Conservation (phyloP, 2,113 vertebrate genomes). For the Ploceus nigricollis region DNA sequence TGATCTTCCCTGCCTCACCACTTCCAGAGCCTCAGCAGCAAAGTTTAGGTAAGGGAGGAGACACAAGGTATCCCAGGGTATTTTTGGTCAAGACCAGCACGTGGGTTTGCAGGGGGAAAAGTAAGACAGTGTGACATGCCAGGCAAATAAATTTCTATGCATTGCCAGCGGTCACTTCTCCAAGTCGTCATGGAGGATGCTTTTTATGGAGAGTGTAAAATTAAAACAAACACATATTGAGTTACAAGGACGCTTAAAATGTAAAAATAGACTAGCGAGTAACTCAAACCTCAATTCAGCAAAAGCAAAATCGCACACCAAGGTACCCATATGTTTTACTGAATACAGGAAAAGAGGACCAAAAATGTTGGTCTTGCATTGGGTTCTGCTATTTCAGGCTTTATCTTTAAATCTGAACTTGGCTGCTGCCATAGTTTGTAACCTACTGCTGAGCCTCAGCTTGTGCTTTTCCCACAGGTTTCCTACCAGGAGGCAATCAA, state of each 20-base stretch:
- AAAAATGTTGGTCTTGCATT: neutral
- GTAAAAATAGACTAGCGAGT: slow-evolving; percentile 41
- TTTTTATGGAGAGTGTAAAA: slow-evolving; percentile 55
- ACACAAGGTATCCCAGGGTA: neutral
- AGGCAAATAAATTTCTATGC: neutral
- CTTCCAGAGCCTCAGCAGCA: neutral
- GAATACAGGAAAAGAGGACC: neutral
- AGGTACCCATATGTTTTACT: neutral
- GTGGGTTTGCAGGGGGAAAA: neutral
- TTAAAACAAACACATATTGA: slow-evolving; percentile 60
- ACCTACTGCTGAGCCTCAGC: neutral
- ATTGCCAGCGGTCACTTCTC: neutral
- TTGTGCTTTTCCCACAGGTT: neutral
- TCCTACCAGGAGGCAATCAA: neutral
- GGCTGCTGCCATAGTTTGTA: neutral
- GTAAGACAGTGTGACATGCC: neutral
- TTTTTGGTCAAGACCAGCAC: neutral
- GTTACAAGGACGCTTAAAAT: neutral
- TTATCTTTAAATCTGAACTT: slow-evolving; percentile 1
- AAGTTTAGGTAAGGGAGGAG: neutral
- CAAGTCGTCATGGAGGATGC: neutral
- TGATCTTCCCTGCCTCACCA: neutral
- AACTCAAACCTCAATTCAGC: slow-evolving; percentile 43
- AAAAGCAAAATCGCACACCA: neutral
- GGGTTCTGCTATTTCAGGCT: neutral